Evolutionary conservation across 2,113 vertebrate species (phyloP).

Genomic region (Eudorcas thomsonii): DNA sequence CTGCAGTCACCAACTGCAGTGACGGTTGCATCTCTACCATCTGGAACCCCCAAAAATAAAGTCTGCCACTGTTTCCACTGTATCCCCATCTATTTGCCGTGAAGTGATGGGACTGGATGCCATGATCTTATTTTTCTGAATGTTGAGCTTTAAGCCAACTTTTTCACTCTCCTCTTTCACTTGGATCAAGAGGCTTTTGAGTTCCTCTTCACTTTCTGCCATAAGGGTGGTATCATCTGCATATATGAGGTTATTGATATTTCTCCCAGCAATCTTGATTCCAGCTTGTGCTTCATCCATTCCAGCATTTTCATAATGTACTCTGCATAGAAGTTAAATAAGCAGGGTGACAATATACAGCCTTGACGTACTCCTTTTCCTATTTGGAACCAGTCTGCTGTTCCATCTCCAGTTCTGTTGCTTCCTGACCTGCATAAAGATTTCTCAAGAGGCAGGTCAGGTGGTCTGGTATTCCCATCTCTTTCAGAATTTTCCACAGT

Average conservation of each 20-base stretch:
- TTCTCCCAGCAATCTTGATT: not conserved
- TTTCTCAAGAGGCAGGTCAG: not conserved
- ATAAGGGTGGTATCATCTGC: not conserved
- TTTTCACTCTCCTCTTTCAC: not conserved
- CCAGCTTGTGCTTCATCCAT: not conserved
- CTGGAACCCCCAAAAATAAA: not conserved
- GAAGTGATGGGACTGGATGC: not conserved
- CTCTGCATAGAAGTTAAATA: not conserved
- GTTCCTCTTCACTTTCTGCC: not conserved
- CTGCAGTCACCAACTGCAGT: not conserved
- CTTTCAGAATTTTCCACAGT: not conserved
- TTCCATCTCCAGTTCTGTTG: not conserved
- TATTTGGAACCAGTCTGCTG: not conserved
- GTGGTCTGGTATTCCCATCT: not conserved
- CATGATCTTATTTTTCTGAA: not conserved
- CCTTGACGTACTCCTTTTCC: not conserved
- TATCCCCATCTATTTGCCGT: not conserved
- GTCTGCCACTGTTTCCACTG: not conserved
- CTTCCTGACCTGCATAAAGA: not conserved
- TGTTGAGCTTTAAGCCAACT: not conserved
- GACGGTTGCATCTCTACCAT: not conserved
- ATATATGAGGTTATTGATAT: not conserved
- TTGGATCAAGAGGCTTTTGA: not conserved
- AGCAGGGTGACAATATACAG: not conserved
- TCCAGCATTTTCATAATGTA: not conserved